phyloP scores from a whole-genome alignment of 2,888 invertebrate species.

The Trachelus tabidus region DNA sequence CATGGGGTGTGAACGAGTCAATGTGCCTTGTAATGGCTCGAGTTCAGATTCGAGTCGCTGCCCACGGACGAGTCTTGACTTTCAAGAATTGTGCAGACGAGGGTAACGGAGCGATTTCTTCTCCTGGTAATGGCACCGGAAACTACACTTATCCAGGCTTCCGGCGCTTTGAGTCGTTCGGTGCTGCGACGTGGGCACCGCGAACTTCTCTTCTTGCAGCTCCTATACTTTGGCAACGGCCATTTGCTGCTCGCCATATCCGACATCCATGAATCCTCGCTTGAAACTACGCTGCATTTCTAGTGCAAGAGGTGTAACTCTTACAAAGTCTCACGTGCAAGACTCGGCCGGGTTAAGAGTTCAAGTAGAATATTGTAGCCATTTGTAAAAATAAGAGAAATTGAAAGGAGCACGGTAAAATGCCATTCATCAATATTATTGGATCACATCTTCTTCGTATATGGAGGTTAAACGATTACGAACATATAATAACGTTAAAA shows the following conservation, averaged over 20 bases:
- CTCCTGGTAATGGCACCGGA: slow-evolving; percentile 56
- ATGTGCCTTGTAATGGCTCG: neutral
- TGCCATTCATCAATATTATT: neutral
- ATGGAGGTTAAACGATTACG: neutral
- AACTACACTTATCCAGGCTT: slow-evolving; percentile 56
- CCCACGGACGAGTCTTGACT: slow-evolving; percentile 5
- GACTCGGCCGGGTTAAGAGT: neutral
- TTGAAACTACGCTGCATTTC: neutral
- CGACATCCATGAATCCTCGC: slow-evolving; percentile 47
- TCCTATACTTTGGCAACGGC: slow-evolving; percentile 35
- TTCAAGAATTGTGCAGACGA: slow-evolving; percentile 30
- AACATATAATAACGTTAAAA: neutral
- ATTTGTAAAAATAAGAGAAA: neutral
- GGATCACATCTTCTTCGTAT: neutral
- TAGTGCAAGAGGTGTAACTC: neutral
- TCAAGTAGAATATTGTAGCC: neutral
- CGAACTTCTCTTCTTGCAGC: slow-evolving; percentile 14
- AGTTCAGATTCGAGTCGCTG: neutral
- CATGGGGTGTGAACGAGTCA: neutral
- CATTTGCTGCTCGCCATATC: slow-evolving; percentile 43
- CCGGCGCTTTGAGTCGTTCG: slow-evolving; percentile 49
- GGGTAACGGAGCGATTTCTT: slow-evolving; percentile 41
- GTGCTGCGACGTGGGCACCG: slow-evolving; percentile 18
- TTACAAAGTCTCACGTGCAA: neutral
- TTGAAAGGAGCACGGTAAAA: neutral